Conservation (phyloP, 2,797 vertebrate genomes). For the Trematomus bernacchii region DNA sequence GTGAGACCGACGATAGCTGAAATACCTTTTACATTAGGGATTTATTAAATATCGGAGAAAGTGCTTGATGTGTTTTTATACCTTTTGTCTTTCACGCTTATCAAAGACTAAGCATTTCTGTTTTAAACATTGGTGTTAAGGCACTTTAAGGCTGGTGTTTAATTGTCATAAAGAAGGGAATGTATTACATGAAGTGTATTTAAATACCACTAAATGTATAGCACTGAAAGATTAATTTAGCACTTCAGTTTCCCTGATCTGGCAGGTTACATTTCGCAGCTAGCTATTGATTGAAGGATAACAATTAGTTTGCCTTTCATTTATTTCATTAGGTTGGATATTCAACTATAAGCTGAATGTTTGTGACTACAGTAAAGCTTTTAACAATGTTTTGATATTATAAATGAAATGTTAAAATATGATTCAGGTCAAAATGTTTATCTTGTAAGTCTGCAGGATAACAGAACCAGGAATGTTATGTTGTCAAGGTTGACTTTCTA, state of each 20-base stretch:
- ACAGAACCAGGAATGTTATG: slow-evolving; percentile 23
- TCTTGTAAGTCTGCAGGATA: slow-evolving; percentile 10
- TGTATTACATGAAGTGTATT: neutral
- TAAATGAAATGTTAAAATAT: slow-evolving; percentile 7
- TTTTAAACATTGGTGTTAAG: slow-evolving; percentile 16
- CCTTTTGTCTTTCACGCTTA: slow-evolving; percentile 8
- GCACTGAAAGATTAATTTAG: neutral
- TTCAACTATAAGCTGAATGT: neutral
- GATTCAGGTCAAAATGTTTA: slow-evolving; percentile 21
- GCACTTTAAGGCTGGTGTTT: slow-evolving; percentile 18
- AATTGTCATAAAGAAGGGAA: neutral
- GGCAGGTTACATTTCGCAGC: neutral
- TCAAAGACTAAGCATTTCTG: neutral
- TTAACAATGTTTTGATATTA: slow-evolving; percentile 8
- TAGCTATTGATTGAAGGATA: neutral
- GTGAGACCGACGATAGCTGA: neutral
- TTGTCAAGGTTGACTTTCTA: slow-evolving; percentile 28
- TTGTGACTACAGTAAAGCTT: neutral
- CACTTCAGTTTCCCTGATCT: neutral
- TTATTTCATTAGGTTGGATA: neutral
- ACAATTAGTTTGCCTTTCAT: neutral
- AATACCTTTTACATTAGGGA: slow-evolving; percentile 4
- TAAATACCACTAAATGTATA: neutral
- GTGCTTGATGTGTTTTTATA: neutral
- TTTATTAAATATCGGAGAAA: slow-evolving; percentile 23